Conservation (phyloP, 1,140 invertebrate species). For the Tetramorium simillimum region DNA sequence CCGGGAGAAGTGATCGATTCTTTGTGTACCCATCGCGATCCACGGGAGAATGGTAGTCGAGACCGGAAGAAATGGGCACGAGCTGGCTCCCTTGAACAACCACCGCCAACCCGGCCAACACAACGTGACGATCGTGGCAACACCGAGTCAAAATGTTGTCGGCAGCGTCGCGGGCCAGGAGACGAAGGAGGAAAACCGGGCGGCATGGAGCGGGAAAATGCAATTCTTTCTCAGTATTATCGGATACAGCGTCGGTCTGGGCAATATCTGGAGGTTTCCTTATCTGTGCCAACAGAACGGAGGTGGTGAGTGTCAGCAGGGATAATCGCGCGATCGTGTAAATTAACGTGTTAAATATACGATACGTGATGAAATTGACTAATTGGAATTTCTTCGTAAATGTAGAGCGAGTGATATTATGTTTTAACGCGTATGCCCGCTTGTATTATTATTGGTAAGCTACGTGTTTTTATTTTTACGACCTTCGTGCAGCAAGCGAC, state of each 20-base stretch:
- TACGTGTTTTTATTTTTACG: conserved; percentile 41
- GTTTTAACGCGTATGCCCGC: neutral
- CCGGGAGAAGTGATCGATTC: conserved; percentile 23
- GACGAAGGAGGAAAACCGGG: conserved; percentile 87
- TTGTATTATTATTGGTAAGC: neutral
- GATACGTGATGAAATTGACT: neutral
- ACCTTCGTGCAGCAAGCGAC: conserved; percentile 19
- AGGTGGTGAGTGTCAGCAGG: conserved; percentile 90
- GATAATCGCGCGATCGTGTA: neutral
- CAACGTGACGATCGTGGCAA: conserved; percentile 79
- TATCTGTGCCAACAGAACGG: conserved; percentile 98
- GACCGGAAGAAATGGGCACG: conserved; percentile 89
- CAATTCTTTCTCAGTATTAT: conserved; percentile 97
- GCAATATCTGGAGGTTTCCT: conserved; percentile 98
- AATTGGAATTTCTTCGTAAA: neutral
- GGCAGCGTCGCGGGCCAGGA: conserved; percentile 82
- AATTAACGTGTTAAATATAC: neutral
- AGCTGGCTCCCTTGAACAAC: conserved; percentile 91
- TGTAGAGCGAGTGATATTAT: neutral
- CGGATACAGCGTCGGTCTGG: conserved; percentile 95
- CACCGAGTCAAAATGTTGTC: conserved; percentile 83
- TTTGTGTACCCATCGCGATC: neutral
- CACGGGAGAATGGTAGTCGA: conserved; percentile 83
- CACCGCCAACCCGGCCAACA: conserved; percentile 82
- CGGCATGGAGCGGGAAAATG: conserved; percentile 93